Conservation (phyloP, 1,140 invertebrate species). For the Globodera rostochiensis region DNA sequence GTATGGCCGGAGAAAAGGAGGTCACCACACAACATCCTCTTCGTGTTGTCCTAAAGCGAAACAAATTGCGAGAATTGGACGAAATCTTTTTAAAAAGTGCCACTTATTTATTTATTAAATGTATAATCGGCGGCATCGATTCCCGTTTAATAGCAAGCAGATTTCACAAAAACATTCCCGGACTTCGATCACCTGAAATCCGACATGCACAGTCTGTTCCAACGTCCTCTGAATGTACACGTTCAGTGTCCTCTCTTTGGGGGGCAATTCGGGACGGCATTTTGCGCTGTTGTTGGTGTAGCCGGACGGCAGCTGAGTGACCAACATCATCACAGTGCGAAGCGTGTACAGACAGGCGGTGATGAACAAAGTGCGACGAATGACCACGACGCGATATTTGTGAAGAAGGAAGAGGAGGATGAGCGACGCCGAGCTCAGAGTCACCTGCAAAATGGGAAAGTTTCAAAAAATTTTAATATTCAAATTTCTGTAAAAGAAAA, state of each 20-base stretch:
- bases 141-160: background rate
- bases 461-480: background rate
- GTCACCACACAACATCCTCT: conserved; percentile 62
- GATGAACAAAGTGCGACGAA: conserved; percentile 56
- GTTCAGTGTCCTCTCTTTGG: conserved; percentile 28
- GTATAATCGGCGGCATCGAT: too few species aligned
- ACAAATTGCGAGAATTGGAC: background rate
- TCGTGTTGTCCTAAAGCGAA: conserved; percentile 46
- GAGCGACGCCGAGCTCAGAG: conserved; percentile 45
- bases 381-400: conserved; percentile 53
- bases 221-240: conserved; percentile 39
- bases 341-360: conserved; percentile 53
- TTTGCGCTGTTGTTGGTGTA: conserved; percentile 39
- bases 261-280: conserved; percentile 35
- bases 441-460: conserved; percentile 24
- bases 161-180: background rate
- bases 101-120: background rate
- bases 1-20: conserved; percentile 62
- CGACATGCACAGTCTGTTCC: conserved; percentile 48
- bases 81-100: background rate
- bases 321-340: conserved; percentile 45
- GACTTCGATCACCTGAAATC: conserved; percentile 36
- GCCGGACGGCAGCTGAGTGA: conserved; percentile 50
- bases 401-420: conserved; percentile 56
- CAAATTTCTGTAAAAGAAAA: too few species aligned